phyloP scores from a whole-genome alignment of 2,888 invertebrate genomes.

The Drosophila tanythrix region DNA sequence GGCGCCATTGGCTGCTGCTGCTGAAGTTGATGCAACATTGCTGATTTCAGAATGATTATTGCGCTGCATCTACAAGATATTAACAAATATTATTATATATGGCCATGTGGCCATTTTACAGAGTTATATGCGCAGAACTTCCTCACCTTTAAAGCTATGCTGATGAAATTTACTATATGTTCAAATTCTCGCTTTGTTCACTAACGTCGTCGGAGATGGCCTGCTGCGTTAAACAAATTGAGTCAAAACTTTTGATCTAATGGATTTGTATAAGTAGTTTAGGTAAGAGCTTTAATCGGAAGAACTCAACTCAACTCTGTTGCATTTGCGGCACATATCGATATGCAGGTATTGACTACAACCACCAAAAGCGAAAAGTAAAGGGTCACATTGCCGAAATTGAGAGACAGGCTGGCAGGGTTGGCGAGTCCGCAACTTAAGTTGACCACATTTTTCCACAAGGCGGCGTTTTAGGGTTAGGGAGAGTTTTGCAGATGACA shows the following conservation, averaged over 20 bases:
- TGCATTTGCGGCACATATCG: too few species aligned
- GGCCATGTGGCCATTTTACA: neutral
- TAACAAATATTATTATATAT: neutral
- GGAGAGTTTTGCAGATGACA: too few species aligned
- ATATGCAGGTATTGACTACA: too few species aligned
- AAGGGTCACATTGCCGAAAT: too few species aligned
- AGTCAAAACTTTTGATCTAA: neutral
- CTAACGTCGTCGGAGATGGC: neutral
- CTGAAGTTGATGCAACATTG: neutral
- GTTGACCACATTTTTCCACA: too few species aligned
- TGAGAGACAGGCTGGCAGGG: too few species aligned
- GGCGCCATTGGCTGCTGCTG: neutral
- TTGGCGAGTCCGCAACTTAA: too few species aligned
- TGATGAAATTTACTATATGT: neutral
- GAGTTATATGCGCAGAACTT: neutral
- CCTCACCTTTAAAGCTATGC: neutral
- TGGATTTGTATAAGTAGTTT: neutral
- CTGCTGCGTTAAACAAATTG: neutral
- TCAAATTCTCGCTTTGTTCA: neutral
- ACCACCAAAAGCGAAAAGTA: too few species aligned
- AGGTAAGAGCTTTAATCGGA: neutral
- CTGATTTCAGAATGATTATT: neutral
- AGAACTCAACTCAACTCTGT: neutral
- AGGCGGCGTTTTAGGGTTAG: too few species aligned
- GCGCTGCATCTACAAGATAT: neutral